A percentile compares a stretch with the other conserved stretches of the same genome.
phyloP scores from a whole-genome alignment of 2,113 vertebrate genomes.

The Anser cygnoides region DNA sequence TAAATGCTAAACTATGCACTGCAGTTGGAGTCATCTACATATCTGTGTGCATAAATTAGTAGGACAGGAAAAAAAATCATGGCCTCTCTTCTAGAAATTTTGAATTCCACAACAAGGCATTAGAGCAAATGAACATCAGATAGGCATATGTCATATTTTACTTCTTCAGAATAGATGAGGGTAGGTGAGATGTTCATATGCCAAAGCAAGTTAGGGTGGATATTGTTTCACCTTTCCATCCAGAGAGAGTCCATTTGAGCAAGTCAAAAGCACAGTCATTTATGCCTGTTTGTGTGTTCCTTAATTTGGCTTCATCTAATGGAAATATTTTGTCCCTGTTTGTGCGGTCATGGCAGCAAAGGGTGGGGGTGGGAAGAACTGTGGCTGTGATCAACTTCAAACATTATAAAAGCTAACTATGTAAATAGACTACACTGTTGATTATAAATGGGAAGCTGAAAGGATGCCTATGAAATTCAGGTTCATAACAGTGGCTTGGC shows the following conservation, averaged over 20 bases:
- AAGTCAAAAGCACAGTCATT: neutral
- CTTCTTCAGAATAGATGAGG: neutral
- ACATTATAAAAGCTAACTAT: neutral
- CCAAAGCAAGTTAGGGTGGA: neutral
- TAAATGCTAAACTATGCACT: neutral
- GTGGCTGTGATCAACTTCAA: neutral
- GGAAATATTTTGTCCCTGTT: conserved; percentile 3
- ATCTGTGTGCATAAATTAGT: neutral
- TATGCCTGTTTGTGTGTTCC: neutral
- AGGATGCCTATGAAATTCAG: neutral
- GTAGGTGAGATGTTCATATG: neutral
- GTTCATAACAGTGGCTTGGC: neutral
- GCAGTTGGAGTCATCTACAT: neutral
- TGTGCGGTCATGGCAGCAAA: neutral
- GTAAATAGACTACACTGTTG: neutral
- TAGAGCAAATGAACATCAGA: neutral
- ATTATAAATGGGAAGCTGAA: neutral
- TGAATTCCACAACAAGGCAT: neutral
- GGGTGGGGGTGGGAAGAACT: neutral
- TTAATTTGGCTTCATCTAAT: neutral
- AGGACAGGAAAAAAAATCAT: neutral
- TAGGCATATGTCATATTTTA: fast-evolving
- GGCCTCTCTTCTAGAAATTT: neutral
- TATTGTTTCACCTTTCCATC: neutral
- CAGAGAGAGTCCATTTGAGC: neutral